phyloP scores from a whole-genome alignment of 1,140 invertebrate genomes.

The Drosophila erecta region DNA sequence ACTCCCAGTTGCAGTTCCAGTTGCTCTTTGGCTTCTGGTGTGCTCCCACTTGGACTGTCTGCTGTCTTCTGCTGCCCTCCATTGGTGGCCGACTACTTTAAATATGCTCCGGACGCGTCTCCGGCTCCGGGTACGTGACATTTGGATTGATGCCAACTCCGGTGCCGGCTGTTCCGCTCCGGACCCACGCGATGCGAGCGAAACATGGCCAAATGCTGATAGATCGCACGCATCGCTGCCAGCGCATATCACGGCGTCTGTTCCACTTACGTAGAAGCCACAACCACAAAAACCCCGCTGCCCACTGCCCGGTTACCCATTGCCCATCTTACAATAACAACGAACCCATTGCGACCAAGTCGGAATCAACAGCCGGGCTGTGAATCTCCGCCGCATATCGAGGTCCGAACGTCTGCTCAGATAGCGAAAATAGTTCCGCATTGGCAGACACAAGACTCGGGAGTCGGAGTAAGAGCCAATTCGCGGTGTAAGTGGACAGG shows the following conservation, averaged over 20 bases:
- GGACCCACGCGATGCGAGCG: conserved; percentile 54
- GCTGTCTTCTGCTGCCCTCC: conserved; percentile 75
- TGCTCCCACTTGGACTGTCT: conserved; percentile 70
- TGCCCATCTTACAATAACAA: conserved; percentile 3
- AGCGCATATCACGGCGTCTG: conserved; percentile 68
- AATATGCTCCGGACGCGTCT: conserved; percentile 67
- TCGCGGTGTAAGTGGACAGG: neutral
- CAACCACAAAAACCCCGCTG: conserved; percentile 24
- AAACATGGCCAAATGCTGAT: conserved; percentile 75
- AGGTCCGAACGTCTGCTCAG: conserved; percentile 56
- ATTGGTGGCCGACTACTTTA: conserved; percentile 67
- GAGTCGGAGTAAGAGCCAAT: neutral
- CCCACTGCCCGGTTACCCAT: neutral
- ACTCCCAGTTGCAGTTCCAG: conserved; percentile 63
- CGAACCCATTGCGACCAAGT: conserved; percentile 16
- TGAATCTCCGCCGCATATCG: conserved; percentile 66
- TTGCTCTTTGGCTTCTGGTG: conserved; percentile 41
- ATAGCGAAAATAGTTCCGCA: conserved; percentile 71
- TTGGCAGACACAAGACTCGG: conserved; percentile 35
- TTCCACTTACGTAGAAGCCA: conserved; percentile 60
- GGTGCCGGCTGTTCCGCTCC: conserved; percentile 54
- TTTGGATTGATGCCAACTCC: conserved; percentile 48
- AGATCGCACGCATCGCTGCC: conserved; percentile 57
- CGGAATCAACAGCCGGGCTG: conserved; percentile 47
- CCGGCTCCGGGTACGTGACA: conserved; percentile 71